These are phyloP conservation scores for Etheostoma perlongum DNA, from an alignment of 2,797 vertebrate genomes.

Conservation along the genomic window DNA sequence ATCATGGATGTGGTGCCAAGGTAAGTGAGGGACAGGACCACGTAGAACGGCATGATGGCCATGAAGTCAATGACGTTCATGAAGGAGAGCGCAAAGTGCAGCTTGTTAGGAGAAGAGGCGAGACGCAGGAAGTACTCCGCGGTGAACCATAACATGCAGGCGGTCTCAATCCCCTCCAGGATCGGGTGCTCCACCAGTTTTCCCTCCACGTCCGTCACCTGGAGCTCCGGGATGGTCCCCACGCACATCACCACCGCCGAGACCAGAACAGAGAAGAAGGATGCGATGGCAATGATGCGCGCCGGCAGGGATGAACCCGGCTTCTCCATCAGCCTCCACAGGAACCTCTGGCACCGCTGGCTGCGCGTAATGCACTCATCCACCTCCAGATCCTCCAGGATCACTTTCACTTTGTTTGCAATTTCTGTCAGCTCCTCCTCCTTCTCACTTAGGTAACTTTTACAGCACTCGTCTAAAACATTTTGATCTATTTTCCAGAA, in stretches of 20 bases:
- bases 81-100: constrained; percentile 92
- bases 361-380: constrained; percentile 87
- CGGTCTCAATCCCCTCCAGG: constrained; percentile 93
- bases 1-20: constrained; percentile 92
- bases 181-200: constrained; percentile 92
- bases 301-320: constrained; percentile 93
- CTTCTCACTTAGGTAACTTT: constrained; percentile 93
- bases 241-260: constrained; percentile 96
- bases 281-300: constrained; percentile 90
- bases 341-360: constrained; percentile 89
- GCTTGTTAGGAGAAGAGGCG: constrained; percentile 91
- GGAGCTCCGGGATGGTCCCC: constrained; percentile 95
- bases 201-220: constrained; percentile 89
- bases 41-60: constrained; percentile 95
- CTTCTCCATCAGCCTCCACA: constrained; percentile 98
- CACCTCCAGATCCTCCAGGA: constrained; percentile 92
- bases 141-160: constrained; percentile 96
- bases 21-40: constrained; percentile 92
- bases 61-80: constrained; percentile 96
- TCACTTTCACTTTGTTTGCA: constrained; percentile 91
- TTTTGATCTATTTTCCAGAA: constrained; percentile 96
- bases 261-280: constrained; percentile 93
- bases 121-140: constrained; percentile 93
- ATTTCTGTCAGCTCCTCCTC: constrained; percentile 95
- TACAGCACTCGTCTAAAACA: constrained; percentile 95